Conservation (phyloP, 2,888 invertebrate species). For the Tachina fera region DNA sequence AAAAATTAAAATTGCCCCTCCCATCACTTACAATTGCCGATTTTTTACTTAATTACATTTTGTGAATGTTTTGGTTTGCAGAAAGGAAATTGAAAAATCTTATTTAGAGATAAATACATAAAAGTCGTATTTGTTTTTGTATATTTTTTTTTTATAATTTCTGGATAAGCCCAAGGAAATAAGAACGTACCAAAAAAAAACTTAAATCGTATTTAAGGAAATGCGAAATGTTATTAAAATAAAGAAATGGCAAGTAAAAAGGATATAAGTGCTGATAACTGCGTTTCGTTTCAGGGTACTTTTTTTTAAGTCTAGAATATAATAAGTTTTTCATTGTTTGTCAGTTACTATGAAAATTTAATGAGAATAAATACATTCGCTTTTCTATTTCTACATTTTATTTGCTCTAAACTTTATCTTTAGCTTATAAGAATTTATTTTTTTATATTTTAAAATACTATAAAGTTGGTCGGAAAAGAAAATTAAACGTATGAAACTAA, state of each 20-base stretch:
- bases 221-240: constrained; percentile 23
- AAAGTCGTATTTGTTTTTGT: constrained; percentile 24
- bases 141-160: constrained; percentile 3
- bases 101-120: constrained; percentile 59
- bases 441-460: constrained; percentile 1
- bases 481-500: constrained; percentile 47
- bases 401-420: constrained; percentile 8
- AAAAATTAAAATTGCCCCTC: background rate
- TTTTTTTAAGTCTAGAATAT: constrained; percentile 23
- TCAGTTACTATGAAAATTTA: constrained; percentile 54
- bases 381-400: background rate
- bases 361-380: constrained; percentile 35
- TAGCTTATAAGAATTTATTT: background rate
- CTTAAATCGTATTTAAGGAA: constrained; percentile 24
- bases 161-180: constrained; percentile 8
- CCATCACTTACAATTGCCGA: constrained; percentile 30
- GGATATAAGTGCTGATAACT: constrained; percentile 42
- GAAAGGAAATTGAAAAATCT: constrained; percentile 60
- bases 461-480: constrained; percentile 10
- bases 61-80: constrained; percentile 13
- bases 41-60: constrained; percentile 56
- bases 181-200: constrained; percentile 9
- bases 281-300: constrained; percentile 12
- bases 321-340: constrained; percentile 26
- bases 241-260: constrained; percentile 42